Evolutionary conservation across 2,797 vertebrate species (phyloP).

Genomic region (Pelochelys cantorii): DNA sequence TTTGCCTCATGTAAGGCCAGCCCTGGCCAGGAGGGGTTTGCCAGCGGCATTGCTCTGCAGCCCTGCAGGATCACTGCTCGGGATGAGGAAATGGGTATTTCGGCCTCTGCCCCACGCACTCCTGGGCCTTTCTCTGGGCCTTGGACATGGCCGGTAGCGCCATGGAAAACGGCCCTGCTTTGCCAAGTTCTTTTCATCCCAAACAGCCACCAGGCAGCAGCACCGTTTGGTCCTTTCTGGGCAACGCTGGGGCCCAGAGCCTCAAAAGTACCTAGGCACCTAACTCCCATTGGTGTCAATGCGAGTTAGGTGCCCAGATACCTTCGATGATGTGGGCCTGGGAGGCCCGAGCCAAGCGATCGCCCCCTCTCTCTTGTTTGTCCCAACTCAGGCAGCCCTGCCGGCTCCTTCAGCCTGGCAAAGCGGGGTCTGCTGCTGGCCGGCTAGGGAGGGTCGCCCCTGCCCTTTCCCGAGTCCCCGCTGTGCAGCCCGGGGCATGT

Average conservation of each 20-base stretch:
- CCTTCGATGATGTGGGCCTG: too few relatives aligned
- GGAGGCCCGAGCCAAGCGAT: neutral
- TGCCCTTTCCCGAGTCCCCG: neutral
- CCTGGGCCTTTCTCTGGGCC: neutral
- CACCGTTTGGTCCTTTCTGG: neutral
- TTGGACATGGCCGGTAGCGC: neutral
- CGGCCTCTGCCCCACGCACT: neutral
- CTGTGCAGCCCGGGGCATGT: fast-evolving
- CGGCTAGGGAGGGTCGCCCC: neutral
- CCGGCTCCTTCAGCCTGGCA: neutral
- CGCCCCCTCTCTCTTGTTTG: neutral
- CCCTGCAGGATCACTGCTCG: neutral
- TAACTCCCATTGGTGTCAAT: neutral
- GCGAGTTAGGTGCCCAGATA: too few relatives aligned
- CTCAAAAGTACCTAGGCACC: neutral
- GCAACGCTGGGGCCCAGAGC: neutral
- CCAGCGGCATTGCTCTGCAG: neutral
- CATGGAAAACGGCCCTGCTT: neutral
- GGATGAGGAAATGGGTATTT: neutral
- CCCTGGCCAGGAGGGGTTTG: neutral
- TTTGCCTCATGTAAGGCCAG: too few relatives aligned
- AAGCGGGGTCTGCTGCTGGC: too few relatives aligned
- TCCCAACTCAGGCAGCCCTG: neutral
- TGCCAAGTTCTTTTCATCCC: neutral
- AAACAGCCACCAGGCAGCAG: neutral